Percentiles rank a stretch among this genome's conserved stretches.
These are phyloP conservation scores for Aphis gossypii DNA, from an alignment of 1,140 invertebrate genomes.

Conservation along the genomic window DNA sequence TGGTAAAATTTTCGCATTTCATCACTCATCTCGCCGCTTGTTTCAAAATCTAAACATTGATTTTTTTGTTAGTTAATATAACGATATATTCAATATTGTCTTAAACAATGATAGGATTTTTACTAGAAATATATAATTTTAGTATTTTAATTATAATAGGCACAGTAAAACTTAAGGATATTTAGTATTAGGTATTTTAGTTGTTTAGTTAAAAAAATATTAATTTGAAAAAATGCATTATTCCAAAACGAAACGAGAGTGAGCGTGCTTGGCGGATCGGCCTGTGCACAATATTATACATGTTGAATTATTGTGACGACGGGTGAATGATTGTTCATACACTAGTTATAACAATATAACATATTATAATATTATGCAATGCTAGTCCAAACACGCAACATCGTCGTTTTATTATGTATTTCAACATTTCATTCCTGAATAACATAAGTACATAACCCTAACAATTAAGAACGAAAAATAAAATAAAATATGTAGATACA, in stretches of 20 bases:
- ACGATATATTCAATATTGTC: too few species aligned
- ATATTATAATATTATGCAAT: neutral
- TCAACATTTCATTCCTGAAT: neutral
- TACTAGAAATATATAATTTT: too few species aligned
- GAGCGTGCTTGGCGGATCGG: neutral
- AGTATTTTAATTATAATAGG: too few species aligned
- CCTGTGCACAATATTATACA: neutral
- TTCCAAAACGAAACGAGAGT: neutral
- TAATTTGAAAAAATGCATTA: neutral
- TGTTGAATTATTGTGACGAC: neutral
- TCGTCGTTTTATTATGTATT: neutral
- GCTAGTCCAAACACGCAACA: neutral
- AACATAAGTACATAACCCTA: neutral
- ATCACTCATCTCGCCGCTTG: neutral
- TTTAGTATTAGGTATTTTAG: too few species aligned
- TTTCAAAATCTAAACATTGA: too few species aligned
- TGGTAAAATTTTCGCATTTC: too few species aligned
- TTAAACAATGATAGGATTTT: too few species aligned
- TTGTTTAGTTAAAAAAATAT: too few species aligned
- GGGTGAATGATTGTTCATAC: neutral
- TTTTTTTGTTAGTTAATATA: neutral
- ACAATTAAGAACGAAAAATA: neutral
- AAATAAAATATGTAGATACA: slow-evolving; percentile 14
- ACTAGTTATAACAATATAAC: neutral
- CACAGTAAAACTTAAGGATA: too few species aligned